Conservation (phyloP, 2,113 vertebrate species). For the Dipodomys stephensi region DNA sequence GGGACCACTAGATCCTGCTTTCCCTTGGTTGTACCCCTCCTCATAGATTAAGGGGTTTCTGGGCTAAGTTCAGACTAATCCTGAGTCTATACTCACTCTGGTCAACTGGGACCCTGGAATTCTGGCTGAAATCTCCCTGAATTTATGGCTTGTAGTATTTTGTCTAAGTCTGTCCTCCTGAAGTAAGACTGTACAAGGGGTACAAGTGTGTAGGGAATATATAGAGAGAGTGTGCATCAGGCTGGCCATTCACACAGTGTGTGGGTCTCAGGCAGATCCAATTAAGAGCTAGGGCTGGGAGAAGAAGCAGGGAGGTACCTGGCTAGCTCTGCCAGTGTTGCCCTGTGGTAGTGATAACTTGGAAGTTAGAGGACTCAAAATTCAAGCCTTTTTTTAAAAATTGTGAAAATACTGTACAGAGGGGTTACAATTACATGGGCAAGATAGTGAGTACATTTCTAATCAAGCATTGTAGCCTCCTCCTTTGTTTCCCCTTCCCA, state of each 20-base stretch:
- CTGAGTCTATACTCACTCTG: not conserved
- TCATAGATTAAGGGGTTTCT: not conserved
- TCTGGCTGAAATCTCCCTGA: not conserved
- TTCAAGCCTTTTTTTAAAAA: not conserved
- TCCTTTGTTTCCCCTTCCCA: too few species aligned
- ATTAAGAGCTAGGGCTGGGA: not conserved
- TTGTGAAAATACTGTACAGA: too few species aligned
- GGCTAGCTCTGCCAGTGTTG: not conserved
- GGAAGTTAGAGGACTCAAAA: not conserved
- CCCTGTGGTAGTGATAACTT: not conserved
- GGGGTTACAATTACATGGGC: too few species aligned
- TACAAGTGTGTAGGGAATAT: fast-evolving
- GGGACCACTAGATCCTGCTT: not conserved
- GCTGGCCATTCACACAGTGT: not conserved
- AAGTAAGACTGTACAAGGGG: not conserved
- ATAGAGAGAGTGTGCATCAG: not conserved
- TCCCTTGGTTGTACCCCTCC: not conserved
- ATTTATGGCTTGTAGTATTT: not conserved
- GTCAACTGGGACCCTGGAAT: not conserved
- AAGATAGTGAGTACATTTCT: too few species aligned
- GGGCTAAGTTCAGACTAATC: not conserved
- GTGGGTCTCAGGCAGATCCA: not conserved
- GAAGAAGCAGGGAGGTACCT: not conserved
- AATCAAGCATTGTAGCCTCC: too few species aligned
- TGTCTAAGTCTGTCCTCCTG: not conserved